These are phyloP conservation scores for Leptobrachium ailaonicum DNA, from an alignment of 2,113 vertebrate species.

Conservation along the genomic window DNA sequence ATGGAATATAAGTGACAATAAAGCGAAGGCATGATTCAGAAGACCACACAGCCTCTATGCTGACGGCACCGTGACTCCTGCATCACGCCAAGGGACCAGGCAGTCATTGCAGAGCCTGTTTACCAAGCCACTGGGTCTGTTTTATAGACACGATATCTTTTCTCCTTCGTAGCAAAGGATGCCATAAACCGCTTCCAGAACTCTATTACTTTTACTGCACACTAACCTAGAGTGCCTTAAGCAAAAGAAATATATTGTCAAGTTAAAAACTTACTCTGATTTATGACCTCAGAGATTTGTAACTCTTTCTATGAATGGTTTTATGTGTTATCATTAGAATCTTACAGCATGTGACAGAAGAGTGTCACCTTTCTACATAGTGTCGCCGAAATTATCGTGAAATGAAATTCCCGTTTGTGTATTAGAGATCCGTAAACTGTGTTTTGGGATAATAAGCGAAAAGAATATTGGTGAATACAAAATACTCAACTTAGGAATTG, in stretches of 20 bases:
- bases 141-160: neutral
- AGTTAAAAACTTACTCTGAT: conserved; percentile 29
- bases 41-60: neutral
- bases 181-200: conserved; percentile 46
- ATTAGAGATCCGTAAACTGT: no score
- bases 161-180: conserved; percentile 10
- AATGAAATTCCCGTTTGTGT: no score
- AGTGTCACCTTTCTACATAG: no score
- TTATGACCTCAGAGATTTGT: conserved; percentile 10
- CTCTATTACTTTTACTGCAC: conserved; percentile 44
- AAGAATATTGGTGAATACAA: no score
- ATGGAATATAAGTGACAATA: conserved; percentile 39
- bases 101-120: conserved; percentile 40
- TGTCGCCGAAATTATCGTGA: no score
- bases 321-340: conserved; percentile 9
- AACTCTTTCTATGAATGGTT: conserved; percentile 11
- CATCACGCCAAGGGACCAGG: conserved; percentile 17
- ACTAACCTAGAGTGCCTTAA: conserved; percentile 40
- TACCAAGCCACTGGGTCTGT: conserved; percentile 36
- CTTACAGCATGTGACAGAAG: neutral
- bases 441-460: no score
- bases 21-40: conserved; percentile 3
- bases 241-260: conserved; percentile 36
- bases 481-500: no score
- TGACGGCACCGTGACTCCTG: neutral